Evolutionary conservation across 2,888 invertebrate genomes (phyloP).

Genomic region (Spilarctia lutea): DNA sequence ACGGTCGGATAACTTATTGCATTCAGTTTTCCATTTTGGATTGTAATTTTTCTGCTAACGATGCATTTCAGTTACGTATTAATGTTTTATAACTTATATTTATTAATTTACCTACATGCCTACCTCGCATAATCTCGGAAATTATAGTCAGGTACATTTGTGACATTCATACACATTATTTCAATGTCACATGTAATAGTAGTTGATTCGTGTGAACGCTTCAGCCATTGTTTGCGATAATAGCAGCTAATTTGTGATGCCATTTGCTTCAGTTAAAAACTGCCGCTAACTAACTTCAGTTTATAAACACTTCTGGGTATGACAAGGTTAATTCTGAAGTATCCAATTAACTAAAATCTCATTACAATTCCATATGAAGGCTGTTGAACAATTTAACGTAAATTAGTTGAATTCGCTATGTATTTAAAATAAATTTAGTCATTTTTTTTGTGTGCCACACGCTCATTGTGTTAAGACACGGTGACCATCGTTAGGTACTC

Average conservation of each 20-base stretch:
- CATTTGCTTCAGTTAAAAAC: slow-evolving; percentile 30
- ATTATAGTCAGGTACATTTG: slow-evolving; percentile 16
- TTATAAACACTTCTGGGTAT: slow-evolving; percentile 32
- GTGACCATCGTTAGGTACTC: not conserved
- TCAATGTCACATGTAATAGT: slow-evolving; percentile 54
- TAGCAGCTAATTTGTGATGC: slow-evolving; percentile 58
- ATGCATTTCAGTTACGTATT: not conserved
- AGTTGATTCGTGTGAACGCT: slow-evolving; percentile 41
- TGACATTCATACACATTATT: slow-evolving; percentile 29
- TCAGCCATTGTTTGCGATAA: slow-evolving; percentile 72
- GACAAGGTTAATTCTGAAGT: slow-evolving; percentile 31
- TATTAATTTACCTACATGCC: not conserved
- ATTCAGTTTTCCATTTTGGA: not conserved
- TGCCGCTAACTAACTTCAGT: slow-evolving; percentile 17
- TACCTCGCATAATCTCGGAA: not conserved
- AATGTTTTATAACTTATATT: not conserved
- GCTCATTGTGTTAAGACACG: not conserved
- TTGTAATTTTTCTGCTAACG: not conserved
- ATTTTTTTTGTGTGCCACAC: not conserved
- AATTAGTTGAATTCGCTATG: slow-evolving; percentile 4
- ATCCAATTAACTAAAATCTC: slow-evolving; percentile 20
- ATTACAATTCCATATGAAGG: slow-evolving; percentile 19
- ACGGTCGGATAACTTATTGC: not conserved
- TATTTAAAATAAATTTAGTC: not conserved
- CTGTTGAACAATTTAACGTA: slow-evolving; percentile 9